Percentiles rank a stretch among this genome's conserved stretches.
Evolutionary conservation across 2,888 invertebrate species (phyloP).

Genomic region (Meteorus colon): DNA sequence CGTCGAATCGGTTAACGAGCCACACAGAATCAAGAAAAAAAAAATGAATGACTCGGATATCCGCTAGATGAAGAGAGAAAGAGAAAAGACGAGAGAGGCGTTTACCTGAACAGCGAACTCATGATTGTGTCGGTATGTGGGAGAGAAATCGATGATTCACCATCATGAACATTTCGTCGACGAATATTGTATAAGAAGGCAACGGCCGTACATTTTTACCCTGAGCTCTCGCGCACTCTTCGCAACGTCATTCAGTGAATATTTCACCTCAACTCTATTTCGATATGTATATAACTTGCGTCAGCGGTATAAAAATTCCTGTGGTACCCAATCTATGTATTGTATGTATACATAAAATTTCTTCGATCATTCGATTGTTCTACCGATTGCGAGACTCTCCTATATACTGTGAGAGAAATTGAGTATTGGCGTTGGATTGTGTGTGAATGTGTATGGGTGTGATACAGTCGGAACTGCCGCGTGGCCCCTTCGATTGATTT

Average conservation of each 20-base stretch:
- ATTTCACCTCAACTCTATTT: background rate
- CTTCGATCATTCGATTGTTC: slow-evolving; percentile 23
- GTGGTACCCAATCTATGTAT: background rate
- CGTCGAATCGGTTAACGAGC: slow-evolving; percentile 47
- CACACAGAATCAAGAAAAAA: slow-evolving; percentile 35
- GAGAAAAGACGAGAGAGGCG: slow-evolving; percentile 26
- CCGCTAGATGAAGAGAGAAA: slow-evolving; percentile 20
- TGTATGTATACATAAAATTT: slow-evolving; percentile 13
- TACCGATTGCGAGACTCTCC: slow-evolving; percentile 1
- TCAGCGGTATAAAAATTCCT: slow-evolving; percentile 28
- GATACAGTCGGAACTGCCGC: slow-evolving; percentile 31
- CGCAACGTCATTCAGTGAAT: slow-evolving; percentile 27
- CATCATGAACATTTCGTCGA: slow-evolving; percentile 31
- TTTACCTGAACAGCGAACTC: slow-evolving; percentile 20
- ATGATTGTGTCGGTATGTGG: slow-evolving; percentile 34
- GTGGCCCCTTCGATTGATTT: slow-evolving; percentile 59
- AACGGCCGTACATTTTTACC: background rate
- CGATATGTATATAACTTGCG: slow-evolving; percentile 12
- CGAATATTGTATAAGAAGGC: background rate
- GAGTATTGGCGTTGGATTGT: background rate
- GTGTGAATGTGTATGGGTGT: background rate
- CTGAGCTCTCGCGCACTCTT: slow-evolving; percentile 5
- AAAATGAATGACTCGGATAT: slow-evolving; percentile 45
- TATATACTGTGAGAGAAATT: background rate
- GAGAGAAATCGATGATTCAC: slow-evolving; percentile 45